Conservation (phyloP, 2,888 invertebrate species). For the Drosophila antonietae region DNA sequence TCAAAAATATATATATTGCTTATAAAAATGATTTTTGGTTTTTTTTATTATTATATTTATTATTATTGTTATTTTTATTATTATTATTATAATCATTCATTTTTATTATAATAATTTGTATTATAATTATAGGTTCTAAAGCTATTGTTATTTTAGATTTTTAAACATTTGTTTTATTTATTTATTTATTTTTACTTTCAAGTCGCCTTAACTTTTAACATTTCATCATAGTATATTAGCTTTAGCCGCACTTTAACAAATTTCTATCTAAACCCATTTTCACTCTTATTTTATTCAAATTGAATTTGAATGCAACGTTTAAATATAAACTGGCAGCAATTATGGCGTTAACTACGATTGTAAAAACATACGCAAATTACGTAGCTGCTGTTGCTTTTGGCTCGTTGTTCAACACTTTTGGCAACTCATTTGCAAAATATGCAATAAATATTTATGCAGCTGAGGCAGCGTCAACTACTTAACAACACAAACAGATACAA, state of each 20-base stretch:
- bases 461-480: constrained; percentile 69
- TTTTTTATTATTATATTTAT: background rate
- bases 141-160: background rate
- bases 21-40: background rate
- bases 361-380: constrained; percentile 38
- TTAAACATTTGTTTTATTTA: background rate
- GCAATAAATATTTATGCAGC: constrained; percentile 78
- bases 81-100: background rate
- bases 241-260: background rate
- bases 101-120: background rate
- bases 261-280: background rate
- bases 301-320: constrained; percentile 19
- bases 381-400: constrained; percentile 6
- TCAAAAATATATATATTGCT: background rate
- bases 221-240: background rate
- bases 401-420: constrained; percentile 53
- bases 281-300: background rate
- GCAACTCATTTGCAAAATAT: constrained; percentile 68
- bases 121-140: background rate
- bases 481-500: constrained; percentile 78
- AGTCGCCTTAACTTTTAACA: background rate
- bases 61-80: background rate
- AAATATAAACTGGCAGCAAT: constrained; percentile 27
- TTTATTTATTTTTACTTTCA: background rate
- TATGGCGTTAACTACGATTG: constrained; percentile 47